A percentile compares a stretch with the other conserved stretches of the same genome.
Conservation (phyloP, 1,140 invertebrate species). For the Aphis gossypii region DNA sequence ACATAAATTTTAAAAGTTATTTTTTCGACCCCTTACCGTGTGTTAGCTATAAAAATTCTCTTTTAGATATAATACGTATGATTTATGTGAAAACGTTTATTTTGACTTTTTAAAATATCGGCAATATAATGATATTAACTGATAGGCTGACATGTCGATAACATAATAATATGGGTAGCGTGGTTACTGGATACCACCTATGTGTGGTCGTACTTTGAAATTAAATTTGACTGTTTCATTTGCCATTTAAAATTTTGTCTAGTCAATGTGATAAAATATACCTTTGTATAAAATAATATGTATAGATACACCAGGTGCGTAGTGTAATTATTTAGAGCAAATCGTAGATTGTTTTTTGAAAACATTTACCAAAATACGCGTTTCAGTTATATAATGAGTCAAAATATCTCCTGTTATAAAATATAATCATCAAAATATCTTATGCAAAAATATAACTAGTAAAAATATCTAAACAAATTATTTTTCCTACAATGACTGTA, state of each 20-base stretch:
- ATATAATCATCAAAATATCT: too few relatives aligned
- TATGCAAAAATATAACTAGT: too few relatives aligned
- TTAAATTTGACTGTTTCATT: neutral
- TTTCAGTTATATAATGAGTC: neutral
- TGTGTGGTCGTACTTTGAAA: neutral
- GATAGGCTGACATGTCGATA: neutral
- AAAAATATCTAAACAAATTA: neutral
- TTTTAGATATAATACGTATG: neutral
- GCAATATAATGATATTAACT: neutral
- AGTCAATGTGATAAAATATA: too few relatives aligned
- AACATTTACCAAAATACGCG: neutral
- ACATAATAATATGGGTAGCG: neutral
- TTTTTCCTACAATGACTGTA: neutral
- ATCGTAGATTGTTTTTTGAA: neutral
- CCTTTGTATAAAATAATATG: neutral
- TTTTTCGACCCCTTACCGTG: slow-evolving; percentile 20
- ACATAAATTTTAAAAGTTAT: neutral
- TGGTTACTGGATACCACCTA: neutral
- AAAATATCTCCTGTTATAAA: neutral
- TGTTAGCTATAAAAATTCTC: slow-evolving; percentile 12
- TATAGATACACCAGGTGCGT: too few relatives aligned
- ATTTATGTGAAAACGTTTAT: neutral
- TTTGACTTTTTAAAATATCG: neutral
- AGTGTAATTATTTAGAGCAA: neutral
- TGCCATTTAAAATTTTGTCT: neutral